A percentile compares a stretch with the other conserved stretches of the same genome.
These are phyloP conservation scores for Cyprinella venusta DNA, from an alignment of 2,797 vertebrate genomes.

Conservation along the genomic window DNA sequence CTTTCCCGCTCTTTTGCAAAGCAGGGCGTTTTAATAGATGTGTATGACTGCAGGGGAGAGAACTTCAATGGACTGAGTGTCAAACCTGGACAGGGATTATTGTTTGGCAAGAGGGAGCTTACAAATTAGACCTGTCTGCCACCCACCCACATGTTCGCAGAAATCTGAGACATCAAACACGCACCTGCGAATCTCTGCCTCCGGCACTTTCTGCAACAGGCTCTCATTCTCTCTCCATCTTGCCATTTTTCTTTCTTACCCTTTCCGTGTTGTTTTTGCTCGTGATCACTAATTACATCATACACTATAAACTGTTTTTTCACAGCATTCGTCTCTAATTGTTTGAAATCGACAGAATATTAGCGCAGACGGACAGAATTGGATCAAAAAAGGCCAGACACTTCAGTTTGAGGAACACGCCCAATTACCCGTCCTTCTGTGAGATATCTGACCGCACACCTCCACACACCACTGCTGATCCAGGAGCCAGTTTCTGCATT, in stretches of 20 bases:
- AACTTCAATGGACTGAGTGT: constrained; percentile 39
- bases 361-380: not conserved
- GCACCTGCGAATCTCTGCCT: constrained; percentile 42
- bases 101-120: constrained; percentile 51
- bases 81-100: constrained; percentile 44
- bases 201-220: not conserved
- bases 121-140: constrained; percentile 55
- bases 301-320: constrained; percentile 18
- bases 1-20: constrained; percentile 23
- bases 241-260: constrained; percentile 6
- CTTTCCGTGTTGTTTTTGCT: constrained; percentile 20
- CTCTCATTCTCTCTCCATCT: not conserved
- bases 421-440: constrained; percentile 11
- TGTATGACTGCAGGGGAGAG: constrained; percentile 25
- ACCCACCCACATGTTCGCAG: constrained; percentile 24
- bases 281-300: constrained; percentile 23
- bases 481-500: constrained; percentile 1
- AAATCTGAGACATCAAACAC: constrained; percentile 42
- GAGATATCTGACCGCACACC: not conserved
- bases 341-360: not conserved
- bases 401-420: not conserved
- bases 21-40: constrained; percentile 14
- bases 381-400: not conserved
- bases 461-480: not conserved
- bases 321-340: constrained; percentile 4